Conservation (phyloP, 2,797 vertebrate species). For the Champsocephalus gunnari region DNA sequence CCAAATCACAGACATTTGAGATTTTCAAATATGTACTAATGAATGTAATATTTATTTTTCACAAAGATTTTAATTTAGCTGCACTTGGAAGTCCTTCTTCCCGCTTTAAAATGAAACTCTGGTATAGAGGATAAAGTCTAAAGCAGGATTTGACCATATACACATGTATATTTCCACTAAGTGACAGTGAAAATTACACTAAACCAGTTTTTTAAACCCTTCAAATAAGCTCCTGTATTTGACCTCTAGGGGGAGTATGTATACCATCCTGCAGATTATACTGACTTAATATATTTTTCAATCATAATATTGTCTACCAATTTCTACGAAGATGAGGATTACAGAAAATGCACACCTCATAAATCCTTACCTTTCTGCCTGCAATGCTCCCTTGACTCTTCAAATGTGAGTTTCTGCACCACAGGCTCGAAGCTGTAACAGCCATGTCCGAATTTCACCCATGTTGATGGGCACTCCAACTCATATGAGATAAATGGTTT, state of each 20-base stretch:
- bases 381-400: conserved; percentile 90
- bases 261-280: conserved; percentile 18
- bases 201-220: not conserved
- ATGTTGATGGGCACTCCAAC: conserved; percentile 87
- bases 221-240: conserved; percentile 17
- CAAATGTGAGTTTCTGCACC: conserved; percentile 85
- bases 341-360: rapidly evolving
- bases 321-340: not conserved
- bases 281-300: not conserved
- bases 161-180: not conserved
- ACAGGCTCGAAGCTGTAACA: conserved; percentile 94
- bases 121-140: not conserved
- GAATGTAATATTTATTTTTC: too few relatives aligned
- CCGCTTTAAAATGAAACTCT: not conserved
- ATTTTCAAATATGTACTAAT: too few relatives aligned
- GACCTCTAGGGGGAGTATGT: conserved; percentile 62
- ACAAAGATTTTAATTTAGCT: too few relatives aligned
- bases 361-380: conserved; percentile 86
- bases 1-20: too few relatives aligned
- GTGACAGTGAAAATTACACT: not conserved
- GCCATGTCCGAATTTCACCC: conserved; percentile 90
- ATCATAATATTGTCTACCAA: not conserved
- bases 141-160: not conserved
- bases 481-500: conserved; percentile 78
- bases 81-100: too few relatives aligned